These are phyloP conservation scores for Cephalopachus bancanus DNA, from an alignment of 2,797 vertebrate species.

Conservation along the genomic window DNA sequence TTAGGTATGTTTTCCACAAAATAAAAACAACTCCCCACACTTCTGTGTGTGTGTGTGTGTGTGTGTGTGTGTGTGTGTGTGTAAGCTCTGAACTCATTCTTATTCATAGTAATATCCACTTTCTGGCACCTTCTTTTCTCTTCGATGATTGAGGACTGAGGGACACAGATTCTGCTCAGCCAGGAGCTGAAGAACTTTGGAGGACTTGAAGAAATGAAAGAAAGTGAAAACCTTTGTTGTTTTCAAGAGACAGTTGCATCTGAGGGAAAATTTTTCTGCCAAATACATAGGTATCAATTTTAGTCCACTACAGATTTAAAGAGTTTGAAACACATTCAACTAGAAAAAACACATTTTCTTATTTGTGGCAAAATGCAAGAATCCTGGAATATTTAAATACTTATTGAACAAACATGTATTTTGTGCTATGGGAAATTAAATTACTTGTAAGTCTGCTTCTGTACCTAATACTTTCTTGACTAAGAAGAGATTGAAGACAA, in stretches of 20 bases:
- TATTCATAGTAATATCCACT: slow-evolving; percentile 66
- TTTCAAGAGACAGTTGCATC: slow-evolving; percentile 36
- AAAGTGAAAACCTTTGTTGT: not conserved
- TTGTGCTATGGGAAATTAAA: not conserved
- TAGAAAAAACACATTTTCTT: not conserved
- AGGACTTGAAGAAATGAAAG: slow-evolving; percentile 45
- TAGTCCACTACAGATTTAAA: not conserved
- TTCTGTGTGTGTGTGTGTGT: not conserved
- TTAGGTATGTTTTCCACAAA: slow-evolving; percentile 81
- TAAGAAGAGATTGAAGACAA: not conserved
- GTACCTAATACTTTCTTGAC: not conserved
- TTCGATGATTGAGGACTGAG: slow-evolving; percentile 73
- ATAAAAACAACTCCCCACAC: slow-evolving; percentile 25
- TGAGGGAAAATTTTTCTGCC: not conserved
- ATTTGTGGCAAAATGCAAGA: not conserved
- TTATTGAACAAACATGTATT: not conserved
- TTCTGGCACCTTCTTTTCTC: slow-evolving; percentile 61
- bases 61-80: not conserved
- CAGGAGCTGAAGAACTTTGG: not conserved
- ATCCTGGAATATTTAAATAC: not conserved
- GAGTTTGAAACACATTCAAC: slow-evolving; percentile 2
- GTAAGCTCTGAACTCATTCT: slow-evolving; percentile 26
- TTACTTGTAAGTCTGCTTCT: not conserved
- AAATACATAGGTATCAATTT: not conserved
- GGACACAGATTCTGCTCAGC: slow-evolving; percentile 28